Evolutionary conservation across 2,113 vertebrate species (phyloP).

Genomic region (Catharus bicknelli): DNA sequence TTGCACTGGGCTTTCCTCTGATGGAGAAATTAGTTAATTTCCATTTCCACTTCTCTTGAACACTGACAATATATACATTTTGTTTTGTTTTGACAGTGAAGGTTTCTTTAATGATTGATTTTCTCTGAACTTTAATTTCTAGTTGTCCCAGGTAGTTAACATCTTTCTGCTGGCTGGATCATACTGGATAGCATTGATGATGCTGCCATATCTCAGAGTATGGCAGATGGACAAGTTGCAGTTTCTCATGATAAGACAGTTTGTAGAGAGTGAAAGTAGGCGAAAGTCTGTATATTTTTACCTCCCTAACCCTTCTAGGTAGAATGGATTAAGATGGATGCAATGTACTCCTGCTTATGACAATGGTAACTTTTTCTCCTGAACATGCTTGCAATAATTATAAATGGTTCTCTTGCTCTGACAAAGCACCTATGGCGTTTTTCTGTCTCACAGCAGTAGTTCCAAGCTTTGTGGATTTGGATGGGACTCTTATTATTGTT

Average conservation of each 20-base stretch:
- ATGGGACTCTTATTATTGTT: slow-evolving; percentile 47
- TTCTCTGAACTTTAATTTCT: background rate
- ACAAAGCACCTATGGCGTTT: slow-evolving; percentile 18
- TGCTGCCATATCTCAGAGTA: background rate
- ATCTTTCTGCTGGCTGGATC: background rate
- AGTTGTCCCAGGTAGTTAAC: background rate
- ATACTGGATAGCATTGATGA: background rate
- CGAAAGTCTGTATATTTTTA: background rate
- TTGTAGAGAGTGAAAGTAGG: background rate
- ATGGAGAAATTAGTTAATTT: background rate
- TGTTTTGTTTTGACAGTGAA: background rate
- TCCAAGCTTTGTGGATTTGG: slow-evolving; percentile 1
- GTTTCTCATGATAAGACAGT: background rate
- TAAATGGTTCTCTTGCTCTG: background rate
- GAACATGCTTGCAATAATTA: background rate
- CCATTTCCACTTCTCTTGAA: background rate
- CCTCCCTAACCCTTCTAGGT: background rate
- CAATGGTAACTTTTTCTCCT: background rate
- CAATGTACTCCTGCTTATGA: background rate
- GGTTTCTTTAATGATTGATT: background rate
- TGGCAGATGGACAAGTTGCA: background rate
- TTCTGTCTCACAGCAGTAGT: background rate
- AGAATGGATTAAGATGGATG: background rate
- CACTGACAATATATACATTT: background rate
- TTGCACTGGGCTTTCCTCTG: background rate